These are phyloP conservation scores for Procambarus clarkii DNA, from an alignment of 1,140 invertebrate genomes.

Conservation along the genomic window DNA sequence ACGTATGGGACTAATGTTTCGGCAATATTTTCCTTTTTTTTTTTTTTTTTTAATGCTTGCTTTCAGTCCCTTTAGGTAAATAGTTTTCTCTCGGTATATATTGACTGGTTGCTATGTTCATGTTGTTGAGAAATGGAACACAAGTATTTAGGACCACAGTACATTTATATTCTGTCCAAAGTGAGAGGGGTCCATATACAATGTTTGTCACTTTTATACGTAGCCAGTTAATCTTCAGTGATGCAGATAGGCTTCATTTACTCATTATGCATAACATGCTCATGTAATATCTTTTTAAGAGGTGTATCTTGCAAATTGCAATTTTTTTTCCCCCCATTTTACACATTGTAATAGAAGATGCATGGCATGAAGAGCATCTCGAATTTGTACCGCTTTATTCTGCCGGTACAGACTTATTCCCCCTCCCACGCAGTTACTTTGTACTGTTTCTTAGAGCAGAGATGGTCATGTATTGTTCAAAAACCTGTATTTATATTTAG, in stretches of 20 bases:
- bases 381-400: constrained; percentile 22
- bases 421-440: constrained; percentile 46
- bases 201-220: constrained; percentile 66
- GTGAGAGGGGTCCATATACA: constrained; percentile 66
- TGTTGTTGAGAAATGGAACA: constrained; percentile 53
- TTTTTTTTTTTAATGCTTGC: constrained; percentile 22
- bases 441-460: constrained; percentile 58
- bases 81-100: constrained; percentile 18
- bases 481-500: constrained; percentile 29
- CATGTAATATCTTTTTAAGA: constrained; percentile 42
- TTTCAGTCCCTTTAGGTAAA: constrained; percentile 20
- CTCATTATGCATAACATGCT: constrained; percentile 54
- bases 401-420: constrained; percentile 57
- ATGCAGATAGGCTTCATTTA: constrained; percentile 23
- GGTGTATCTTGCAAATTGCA: not conserved
- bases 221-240: constrained; percentile 36
- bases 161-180: constrained; percentile 68
- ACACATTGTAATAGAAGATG: constrained; percentile 21
- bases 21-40: not conserved
- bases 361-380: constrained; percentile 21
- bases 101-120: constrained; percentile 42
- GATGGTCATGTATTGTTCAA: constrained; percentile 56
- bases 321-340: constrained; percentile 20
- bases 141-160: constrained; percentile 59
- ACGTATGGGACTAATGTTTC: constrained; percentile 34